Base-by-base conservation (phyloP, 1,140 invertebrate species). In the Pogonus chalceus region DNA sequence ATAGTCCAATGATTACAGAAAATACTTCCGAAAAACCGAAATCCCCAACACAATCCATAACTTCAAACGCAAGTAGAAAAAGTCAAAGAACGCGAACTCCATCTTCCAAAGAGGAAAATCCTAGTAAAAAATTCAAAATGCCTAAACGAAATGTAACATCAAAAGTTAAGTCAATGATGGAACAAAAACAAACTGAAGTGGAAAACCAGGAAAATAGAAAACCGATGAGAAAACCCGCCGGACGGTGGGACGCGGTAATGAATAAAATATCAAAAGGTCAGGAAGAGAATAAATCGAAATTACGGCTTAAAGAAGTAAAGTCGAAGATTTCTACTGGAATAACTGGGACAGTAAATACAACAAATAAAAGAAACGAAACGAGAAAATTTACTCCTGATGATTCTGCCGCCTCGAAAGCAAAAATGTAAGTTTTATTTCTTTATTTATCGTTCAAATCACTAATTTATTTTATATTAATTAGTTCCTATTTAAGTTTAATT, bases 241-340 rank as follows among this genome's bases (percentile, higher is more conserved):
- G 82, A 0, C 78, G 84, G 51, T 87, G 87, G 79, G 86, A 90
- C 62, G 86, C 81, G 39, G 83, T 90, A 35, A 84, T 88, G 79
- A 87, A 83, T 69, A 89, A 89, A 70, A 86, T 87, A 49, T 80
- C 83, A 20, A 84, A 83, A 60, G 80, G 80, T 26, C 85, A 87
- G 62, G 76, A 71, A 20, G 81, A 85, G 59, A 79, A 82, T 55
- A 81, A 82, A 63, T 74, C 71, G n/a, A 85, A 83, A 59, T 77
- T 70, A 0, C 66, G 77, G 9, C 80, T 83, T 48, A 89, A 87
- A 67, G 86, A 91, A 65, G 82, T 91, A 21, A 90, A 90, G 65
- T 87, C 87, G 2, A 84, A 86, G 70, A 83, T 90, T 22, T 69
- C 77, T 46, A 60, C 53, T 47, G 59, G 56, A 54, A 52, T 68